phyloP scores from a whole-genome alignment of 2,113 vertebrate species.

The Protobothrops flavoviridis region DNA sequence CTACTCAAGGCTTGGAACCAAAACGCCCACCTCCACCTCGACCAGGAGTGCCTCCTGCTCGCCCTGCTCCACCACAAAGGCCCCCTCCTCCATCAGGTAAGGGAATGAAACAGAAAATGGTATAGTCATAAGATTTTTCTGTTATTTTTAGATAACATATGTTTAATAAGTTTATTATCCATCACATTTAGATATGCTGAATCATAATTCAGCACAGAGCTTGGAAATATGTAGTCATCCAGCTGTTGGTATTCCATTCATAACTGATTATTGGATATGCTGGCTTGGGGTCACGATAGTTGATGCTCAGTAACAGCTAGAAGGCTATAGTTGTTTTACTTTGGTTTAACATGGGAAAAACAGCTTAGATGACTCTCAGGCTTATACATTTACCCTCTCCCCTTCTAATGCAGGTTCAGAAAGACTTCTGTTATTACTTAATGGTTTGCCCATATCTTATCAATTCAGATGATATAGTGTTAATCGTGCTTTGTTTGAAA shows the following conservation, averaged over 20 bases:
- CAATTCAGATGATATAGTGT: not conserved
- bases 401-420: not conserved
- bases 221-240: not conserved
- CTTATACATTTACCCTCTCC: not conserved
- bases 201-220: not conserved
- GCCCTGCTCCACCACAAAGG: constrained; percentile 90
- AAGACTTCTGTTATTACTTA: not conserved
- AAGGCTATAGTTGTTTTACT: not conserved
- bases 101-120: not conserved
- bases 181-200: not conserved
- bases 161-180: not conserved
- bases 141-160: not conserved
- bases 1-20: constrained; percentile 76
- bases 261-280: not conserved
- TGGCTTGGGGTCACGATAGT: not conserved
- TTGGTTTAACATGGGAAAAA: not conserved
- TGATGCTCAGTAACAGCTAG: not conserved
- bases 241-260: not conserved
- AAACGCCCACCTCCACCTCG: constrained; percentile 90
- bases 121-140: not conserved
- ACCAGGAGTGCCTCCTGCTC: constrained; percentile 83
- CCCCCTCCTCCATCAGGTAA: constrained; percentile 96
- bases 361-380: not conserved
- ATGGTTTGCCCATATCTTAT: not conserved
- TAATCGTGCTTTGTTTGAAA: not conserved